Percentiles rank a stretch among this genome's conserved stretches.
These are phyloP conservation scores for Metellina segmentata DNA, from an alignment of 2,888 invertebrate genomes.

Conservation along the genomic window DNA sequence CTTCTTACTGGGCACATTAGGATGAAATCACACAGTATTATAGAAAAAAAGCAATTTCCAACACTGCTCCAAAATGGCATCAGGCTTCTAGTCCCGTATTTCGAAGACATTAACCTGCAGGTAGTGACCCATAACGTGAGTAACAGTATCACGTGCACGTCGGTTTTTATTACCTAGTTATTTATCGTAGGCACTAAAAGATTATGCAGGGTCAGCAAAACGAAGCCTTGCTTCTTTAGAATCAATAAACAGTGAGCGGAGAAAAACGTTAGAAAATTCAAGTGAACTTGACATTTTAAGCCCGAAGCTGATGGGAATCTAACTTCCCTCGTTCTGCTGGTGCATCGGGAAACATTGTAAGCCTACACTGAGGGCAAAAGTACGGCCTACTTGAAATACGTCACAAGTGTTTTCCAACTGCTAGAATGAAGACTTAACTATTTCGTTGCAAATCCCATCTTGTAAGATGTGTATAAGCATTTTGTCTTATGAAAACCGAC, in stretches of 20 bases:
- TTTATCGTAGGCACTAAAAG: slow-evolving; percentile 41
- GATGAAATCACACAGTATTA: background rate
- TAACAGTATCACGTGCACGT: slow-evolving; percentile 30
- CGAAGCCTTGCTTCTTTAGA: background rate
- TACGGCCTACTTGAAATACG: no score
- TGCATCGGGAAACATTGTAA: no score
- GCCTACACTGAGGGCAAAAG: no score
- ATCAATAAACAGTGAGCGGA: slow-evolving; percentile 22
- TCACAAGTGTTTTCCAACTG: no score
- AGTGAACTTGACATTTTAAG: slow-evolving; percentile 44
- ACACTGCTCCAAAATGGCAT: background rate
- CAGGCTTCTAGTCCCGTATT: background rate
- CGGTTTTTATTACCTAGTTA: slow-evolving; percentile 45
- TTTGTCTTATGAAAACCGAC: no score
- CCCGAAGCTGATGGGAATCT: background rate
- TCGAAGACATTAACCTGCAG: slow-evolving; percentile 3
- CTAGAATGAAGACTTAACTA: no score
- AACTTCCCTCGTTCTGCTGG: no score
- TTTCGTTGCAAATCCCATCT: no score
- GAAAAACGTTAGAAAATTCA: slow-evolving; percentile 21
- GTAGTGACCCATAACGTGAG: slow-evolving; percentile 19
- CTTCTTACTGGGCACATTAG: no score
- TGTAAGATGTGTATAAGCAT: no score
- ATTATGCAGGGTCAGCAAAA: slow-evolving; percentile 1
- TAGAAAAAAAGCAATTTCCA: background rate